phyloP scores from a whole-genome alignment of 2,888 invertebrate genomes.

The Helobdella robusta region DNA sequence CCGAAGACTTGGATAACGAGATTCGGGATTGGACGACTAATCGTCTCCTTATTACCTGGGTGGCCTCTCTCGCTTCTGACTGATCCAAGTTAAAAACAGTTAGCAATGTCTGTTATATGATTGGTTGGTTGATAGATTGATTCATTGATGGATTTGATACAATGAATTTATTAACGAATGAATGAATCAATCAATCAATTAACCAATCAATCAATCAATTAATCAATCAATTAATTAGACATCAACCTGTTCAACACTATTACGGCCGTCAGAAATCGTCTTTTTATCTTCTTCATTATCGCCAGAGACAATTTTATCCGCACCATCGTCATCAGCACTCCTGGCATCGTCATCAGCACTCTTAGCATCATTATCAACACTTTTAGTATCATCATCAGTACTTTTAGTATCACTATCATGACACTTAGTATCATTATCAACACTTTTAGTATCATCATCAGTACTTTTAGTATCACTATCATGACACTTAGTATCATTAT shows the following conservation, averaged over 20 bases:
- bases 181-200: background rate
- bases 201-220: background rate
- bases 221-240: too few species aligned
- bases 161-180: background rate
- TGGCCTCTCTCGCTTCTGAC: too few species aligned
- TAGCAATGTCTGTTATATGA: too few species aligned
- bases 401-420: background rate
- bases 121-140: too few species aligned
- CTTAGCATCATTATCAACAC: background rate
- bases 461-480: background rate
- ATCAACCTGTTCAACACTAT: too few species aligned
- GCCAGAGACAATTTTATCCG: background rate
- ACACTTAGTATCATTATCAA: background rate
- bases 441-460: background rate
- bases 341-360: background rate
- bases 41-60: too few species aligned
- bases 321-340: background rate
- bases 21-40: slow-evolving; percentile 5
- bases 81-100: too few species aligned
- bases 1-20: background rate
- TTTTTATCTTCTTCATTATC: background rate
- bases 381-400: background rate
- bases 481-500: background rate
- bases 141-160: background rate
- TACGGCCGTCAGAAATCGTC: background rate